Evolutionary conservation across 2,113 vertebrate species (phyloP).

Genomic region (Pao palembangensis): DNA sequence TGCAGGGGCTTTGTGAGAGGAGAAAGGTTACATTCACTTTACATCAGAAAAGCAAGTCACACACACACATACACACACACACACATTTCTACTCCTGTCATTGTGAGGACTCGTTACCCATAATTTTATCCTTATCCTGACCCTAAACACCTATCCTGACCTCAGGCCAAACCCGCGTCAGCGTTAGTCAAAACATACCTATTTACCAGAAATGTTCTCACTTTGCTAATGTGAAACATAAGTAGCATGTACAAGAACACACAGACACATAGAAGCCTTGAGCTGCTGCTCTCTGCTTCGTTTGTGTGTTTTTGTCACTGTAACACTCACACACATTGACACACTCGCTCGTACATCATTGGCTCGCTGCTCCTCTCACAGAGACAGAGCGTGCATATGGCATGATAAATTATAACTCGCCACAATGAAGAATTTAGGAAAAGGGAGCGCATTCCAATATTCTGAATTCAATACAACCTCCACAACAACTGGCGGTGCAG

Average conservation of each 20-base stretch:
- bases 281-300: constrained; percentile 24
- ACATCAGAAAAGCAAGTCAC: constrained; percentile 63
- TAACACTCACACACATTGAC: constrained; percentile 35
- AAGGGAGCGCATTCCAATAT: constrained; percentile 1
- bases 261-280: too few species aligned
- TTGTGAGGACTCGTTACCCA: too few species aligned
- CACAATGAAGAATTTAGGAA: constrained; percentile 46
- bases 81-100: too few species aligned
- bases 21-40: constrained; percentile 75
- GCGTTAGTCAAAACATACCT: too few species aligned
- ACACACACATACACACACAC: constrained; percentile 27
- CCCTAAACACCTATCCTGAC: too few species aligned
- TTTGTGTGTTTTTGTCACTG: constrained; percentile 36
- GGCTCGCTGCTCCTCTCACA: constrained; percentile 20
- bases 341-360: constrained; percentile 49
- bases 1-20: constrained; percentile 64
- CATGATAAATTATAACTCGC: constrained; percentile 31
- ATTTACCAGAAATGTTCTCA: too few species aligned
- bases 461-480: neutral
- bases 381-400: constrained; percentile 31
- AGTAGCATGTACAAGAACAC: too few species aligned
- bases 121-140: too few species aligned
- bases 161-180: too few species aligned
- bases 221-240: too few species aligned
- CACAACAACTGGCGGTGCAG: neutral